A percentile compares a stretch with the other conserved stretches of the same genome.
These are phyloP conservation scores for Platysteira castanea DNA, from an alignment of 2,113 vertebrate species.

Conservation along the genomic window DNA sequence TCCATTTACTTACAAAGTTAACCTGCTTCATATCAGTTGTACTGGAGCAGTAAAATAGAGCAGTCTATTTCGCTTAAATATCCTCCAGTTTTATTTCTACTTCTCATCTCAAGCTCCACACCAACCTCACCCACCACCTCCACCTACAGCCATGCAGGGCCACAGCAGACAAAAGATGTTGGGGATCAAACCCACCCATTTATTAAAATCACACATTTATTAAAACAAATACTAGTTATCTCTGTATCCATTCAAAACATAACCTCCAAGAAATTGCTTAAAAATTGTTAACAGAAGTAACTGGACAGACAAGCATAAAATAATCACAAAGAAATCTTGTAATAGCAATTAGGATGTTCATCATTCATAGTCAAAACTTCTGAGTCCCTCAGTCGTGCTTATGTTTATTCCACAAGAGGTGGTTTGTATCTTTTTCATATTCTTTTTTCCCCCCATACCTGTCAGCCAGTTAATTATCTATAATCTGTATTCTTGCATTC, in stretches of 20 bases:
- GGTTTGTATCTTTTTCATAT: not conserved
- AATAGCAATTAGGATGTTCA: not conserved
- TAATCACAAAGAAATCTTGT: not conserved
- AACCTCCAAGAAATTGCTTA: not conserved
- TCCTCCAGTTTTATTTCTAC: not conserved
- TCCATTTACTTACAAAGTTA: not conserved
- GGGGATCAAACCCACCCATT: not conserved
- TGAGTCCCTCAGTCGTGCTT: not conserved
- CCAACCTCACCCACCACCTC: not conserved
- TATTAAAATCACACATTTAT: not conserved
- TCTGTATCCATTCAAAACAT: not conserved
- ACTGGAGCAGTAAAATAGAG: not conserved
- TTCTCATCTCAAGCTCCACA: not conserved
- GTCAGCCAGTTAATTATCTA: not conserved
- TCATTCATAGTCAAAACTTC: not conserved
- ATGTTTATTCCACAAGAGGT: not conserved
- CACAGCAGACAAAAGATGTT: not conserved
- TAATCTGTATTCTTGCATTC: not conserved
- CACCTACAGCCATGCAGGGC: not conserved
- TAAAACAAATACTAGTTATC: not conserved
- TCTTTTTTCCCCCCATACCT: not conserved
- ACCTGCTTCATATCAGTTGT: not conserved
- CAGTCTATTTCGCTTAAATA: not conserved
- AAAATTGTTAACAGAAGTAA: not conserved
- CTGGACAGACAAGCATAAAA: not conserved